Percentiles rank a stretch among this genome's conserved stretches.
Evolutionary conservation across 2,888 invertebrate species (phyloP).

Genomic region (Celastrina argiolus): DNA sequence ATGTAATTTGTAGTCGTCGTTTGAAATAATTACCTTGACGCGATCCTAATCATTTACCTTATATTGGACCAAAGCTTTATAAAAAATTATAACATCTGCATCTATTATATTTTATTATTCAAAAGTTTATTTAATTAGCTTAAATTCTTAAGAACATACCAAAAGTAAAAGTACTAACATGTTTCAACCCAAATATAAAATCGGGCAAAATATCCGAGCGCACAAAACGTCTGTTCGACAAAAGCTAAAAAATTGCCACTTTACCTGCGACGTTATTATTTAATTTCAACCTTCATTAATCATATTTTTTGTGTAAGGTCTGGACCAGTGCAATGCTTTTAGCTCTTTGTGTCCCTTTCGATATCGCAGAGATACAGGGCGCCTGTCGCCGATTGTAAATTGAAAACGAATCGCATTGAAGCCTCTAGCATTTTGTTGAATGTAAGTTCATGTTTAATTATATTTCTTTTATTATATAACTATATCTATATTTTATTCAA

Average conservation of each 20-base stretch:
- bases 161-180: neutral
- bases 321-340: conserved; percentile 63
- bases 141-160: neutral
- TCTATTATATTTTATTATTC: no score
- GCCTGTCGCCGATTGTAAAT: conserved; percentile 26
- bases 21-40: neutral
- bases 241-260: conserved; percentile 52
- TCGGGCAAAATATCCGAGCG: neutral
- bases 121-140: no score
- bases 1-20: neutral
- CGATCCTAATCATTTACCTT: neutral
- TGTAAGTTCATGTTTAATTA: neutral
- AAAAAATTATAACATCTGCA: no score
- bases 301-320: conserved; percentile 68
- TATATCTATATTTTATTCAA: neutral
- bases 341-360: conserved; percentile 34
- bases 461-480: no score
- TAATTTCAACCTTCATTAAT: conserved; percentile 71
- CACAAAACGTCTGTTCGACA: conserved; percentile 21
- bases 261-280: conserved; percentile 65
- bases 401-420: conserved; percentile 17
- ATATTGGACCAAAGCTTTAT: no score
- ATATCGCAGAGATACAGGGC: conserved; percentile 35
- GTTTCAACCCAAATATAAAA: neutral
- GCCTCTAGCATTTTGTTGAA: neutral